phyloP scores from a whole-genome alignment of 2,888 invertebrate genomes.

The Ochropacha duplaris region DNA sequence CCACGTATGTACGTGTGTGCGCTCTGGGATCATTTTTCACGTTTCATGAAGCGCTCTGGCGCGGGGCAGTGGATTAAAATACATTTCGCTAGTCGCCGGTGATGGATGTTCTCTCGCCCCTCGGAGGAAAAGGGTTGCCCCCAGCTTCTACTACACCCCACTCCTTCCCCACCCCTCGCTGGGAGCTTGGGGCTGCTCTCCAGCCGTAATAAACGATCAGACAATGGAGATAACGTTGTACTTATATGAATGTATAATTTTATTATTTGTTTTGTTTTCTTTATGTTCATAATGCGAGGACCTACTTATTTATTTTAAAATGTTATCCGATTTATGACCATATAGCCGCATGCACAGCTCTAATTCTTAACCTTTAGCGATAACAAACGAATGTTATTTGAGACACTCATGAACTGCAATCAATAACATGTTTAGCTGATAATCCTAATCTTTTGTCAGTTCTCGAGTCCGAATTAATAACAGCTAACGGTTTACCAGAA shows the following conservation, averaged over 20 bases:
- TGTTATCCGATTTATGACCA: no score
- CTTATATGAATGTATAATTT: constrained; percentile 59
- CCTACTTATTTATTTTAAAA: no score
- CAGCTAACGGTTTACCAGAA: neutral
- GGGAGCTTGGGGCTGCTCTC: constrained; percentile 9
- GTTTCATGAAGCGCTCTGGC: constrained; percentile 77
- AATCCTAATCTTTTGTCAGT: no score
- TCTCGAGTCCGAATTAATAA: neutral
- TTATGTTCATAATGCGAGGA: no score
- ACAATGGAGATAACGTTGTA: constrained; percentile 40
- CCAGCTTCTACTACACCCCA: constrained; percentile 22
- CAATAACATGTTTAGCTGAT: no score
- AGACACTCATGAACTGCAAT: no score
- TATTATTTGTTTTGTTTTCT: constrained; percentile 25
- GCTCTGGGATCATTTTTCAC: constrained; percentile 77
- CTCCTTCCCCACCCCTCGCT: constrained; percentile 11
- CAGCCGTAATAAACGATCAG: constrained; percentile 40
- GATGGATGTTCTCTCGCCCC: constrained; percentile 65
- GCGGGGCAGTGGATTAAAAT: constrained; percentile 80
- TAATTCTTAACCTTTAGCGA: no score
- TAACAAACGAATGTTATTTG: no score
- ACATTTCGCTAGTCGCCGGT: constrained; percentile 75
- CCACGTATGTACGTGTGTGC: constrained; percentile 35
- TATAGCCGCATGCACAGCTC: no score
- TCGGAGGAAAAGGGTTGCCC: constrained; percentile 68